Evolutionary conservation across 2,797 vertebrate species (phyloP), one percentile per base, ranked within the genome.

Genomic region (Myripristis jacobus): DNA sequence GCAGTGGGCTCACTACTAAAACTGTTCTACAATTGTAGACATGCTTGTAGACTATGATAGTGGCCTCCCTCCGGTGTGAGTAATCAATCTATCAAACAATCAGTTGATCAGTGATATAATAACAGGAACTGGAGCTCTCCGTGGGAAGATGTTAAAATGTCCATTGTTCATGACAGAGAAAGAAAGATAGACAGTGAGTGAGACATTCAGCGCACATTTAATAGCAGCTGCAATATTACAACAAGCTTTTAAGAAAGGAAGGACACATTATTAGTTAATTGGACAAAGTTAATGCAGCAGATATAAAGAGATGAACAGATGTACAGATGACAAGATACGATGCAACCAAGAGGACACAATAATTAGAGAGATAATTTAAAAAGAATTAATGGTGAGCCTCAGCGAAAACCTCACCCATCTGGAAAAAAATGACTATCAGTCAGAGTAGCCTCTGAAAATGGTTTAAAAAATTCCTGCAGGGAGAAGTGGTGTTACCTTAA

Each of bases 31-130:
- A 19, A 24, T 27, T 19, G 74, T 78, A 79, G 5, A 80, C 69
- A 24, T 52, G 70, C 66, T 70, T 21, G 38, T 74, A 83, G 74
- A 82, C 87, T 77, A 82, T 66, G 71, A 58, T 69, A 25, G 48
- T 12, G 46, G 63, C 54, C 44, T 80, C 63, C 44, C 59, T 54
- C 3, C 47, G n/a, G 36, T 57, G 66, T 52, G 72, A 76, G 62
- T 54, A 81, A 78, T 90, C 80, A 51, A 65, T 79, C 79, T 80
- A 78, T 90, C 80, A 51, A 65, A 78, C 79, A 57, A 60, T 86
- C 79, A 69, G 18, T 83, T 3, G 57, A 60, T 86, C 80, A 69
- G n/a, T 83, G 54, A 71, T 69, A 74, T 75, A 52, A 53, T 65
- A 51, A 84, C 80, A 73, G 74, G 55, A 75, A 70, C 60, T 41